Conservation (phyloP, 2,888 invertebrate species). For the Lepidochitona cinerea region DNA sequence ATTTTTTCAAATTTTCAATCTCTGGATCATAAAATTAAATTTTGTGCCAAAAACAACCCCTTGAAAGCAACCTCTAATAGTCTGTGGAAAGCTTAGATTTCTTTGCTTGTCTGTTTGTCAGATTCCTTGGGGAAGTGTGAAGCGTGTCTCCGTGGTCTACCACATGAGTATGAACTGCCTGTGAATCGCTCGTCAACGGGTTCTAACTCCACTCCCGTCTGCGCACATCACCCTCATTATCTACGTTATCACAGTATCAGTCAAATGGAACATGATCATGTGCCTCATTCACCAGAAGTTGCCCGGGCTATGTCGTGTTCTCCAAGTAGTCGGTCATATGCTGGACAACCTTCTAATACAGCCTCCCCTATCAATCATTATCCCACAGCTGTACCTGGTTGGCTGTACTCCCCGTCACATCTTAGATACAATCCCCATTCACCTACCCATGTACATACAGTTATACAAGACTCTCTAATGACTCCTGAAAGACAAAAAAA, state of each 20-base stretch:
- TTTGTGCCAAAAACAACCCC: no score
- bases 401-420: neutral
- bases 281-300: constrained; percentile 42
- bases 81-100: neutral
- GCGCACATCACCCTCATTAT: constrained; percentile 25
- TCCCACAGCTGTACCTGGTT: neutral
- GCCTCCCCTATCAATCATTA: neutral
- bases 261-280: constrained; percentile 48
- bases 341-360: neutral
- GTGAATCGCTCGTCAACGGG: neutral
- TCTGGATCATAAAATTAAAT: no score
- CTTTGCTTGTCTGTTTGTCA: neutral
- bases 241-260: constrained; percentile 62
- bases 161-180: constrained; percentile 20
- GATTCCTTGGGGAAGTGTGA: neutral
- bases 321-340: constrained; percentile 26
- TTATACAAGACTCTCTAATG: neutral
- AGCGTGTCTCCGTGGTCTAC: constrained; percentile 6
- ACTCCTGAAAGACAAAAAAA: constrained; percentile 22
- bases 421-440: neutral
- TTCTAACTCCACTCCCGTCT: neutral
- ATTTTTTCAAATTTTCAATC: no score
- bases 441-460: neutral
- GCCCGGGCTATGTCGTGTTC: constrained; percentile 47
- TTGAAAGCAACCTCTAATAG: neutral